Evolutionary conservation across 2,797 vertebrate genomes (phyloP), one percentile per base, ranked within the genome.

Genomic region (Octomys mimax): DNA sequence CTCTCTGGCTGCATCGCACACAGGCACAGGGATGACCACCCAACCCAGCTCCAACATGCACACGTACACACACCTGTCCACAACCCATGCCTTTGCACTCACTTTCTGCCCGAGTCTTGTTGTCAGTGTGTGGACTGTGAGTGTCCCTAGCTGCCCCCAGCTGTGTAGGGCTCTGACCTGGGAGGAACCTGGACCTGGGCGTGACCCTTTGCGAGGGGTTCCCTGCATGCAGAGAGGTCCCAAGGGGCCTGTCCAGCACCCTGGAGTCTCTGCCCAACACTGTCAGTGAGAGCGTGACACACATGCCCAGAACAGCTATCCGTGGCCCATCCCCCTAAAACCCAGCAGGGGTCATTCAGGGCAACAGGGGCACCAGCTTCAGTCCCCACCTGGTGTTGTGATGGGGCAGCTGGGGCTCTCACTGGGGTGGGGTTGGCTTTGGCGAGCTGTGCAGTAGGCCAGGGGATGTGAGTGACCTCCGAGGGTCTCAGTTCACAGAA

Each of bases 211-310:
- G 21, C 6, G 3, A 31, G 57, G 9, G 19, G 68, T 11, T 22
- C 16, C 68, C 19, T 2, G 42, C 80, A 18, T n/a, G 39, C 21
- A 22, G 19, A 39, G 61, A 64, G 64, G 75, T 3, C 14, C 62
- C 0, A 0, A 5, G 78, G 61, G 84, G 42, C 26, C n/a, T n/a
- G 18, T 21, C 2, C 1, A 24, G 57, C 0, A 10, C 31, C n/a
- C 26, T 13, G 2, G 28, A 39, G 22, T 14, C 21, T 36, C 10
- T 0, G 7, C 54, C 36, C 10, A 0, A 1, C 19, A 18, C 46
- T 2, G 2, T 7, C n/a, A 0, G 0, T 0, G 5, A 39, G 13
- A 0, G 3, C 39, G 52, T 7, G 0, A 3, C 12, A 3, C 22
- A 9, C 26, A 18, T 2, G 9, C 5, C 3, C 6, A 6, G 42